Evolutionary conservation across 2,113 vertebrate species (phyloP), one percentile per base, ranked within the genome.

Genomic region (Origma solitaria): DNA sequence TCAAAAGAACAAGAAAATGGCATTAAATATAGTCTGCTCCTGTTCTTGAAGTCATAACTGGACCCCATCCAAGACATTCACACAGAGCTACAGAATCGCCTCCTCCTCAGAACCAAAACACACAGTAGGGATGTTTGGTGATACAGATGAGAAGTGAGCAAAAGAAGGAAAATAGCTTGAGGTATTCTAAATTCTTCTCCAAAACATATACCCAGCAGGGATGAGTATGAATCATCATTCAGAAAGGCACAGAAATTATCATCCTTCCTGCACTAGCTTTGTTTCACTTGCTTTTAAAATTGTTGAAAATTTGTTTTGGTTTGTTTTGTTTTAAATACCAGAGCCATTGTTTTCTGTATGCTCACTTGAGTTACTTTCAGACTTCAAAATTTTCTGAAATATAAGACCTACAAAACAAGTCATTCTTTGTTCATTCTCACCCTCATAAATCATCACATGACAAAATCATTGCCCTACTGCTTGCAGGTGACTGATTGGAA

Each of bases 201-300:
- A 93, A 96, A 97, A 92, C 73, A 91, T 54, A 92, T 60, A 92
- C 33, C 58, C 94, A 88, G 81, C 72, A 70, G 57, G 66, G 65
- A 72, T 47, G 51, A 91, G 33, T 40, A 60, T 85, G 78, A 86
- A 61, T 86, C 61, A 89, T 68, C 81, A 84, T 49, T 66, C 95
- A 92, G 61, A 94, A 71, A 76, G 56, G 49, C 66, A 92, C 17
- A 90, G 33, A 80, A 82, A 58, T 54, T 49, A 88, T 50, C 51
- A 83, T 58, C 31, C 18, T 88, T 42, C 28, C 18, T 73, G 40
- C 83, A 54, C n/a, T 82, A 70, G 71, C 66, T 94, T 84, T 64
- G 30, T 91, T 84, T 54, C 40, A 66, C 40, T 86, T 83, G 68
- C 24, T 75, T 90, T 81, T 75, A 94, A 66, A 90, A 62, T 80